Conservation (phyloP, 2,888 invertebrate genomes). For the Cenopis cana region DNA sequence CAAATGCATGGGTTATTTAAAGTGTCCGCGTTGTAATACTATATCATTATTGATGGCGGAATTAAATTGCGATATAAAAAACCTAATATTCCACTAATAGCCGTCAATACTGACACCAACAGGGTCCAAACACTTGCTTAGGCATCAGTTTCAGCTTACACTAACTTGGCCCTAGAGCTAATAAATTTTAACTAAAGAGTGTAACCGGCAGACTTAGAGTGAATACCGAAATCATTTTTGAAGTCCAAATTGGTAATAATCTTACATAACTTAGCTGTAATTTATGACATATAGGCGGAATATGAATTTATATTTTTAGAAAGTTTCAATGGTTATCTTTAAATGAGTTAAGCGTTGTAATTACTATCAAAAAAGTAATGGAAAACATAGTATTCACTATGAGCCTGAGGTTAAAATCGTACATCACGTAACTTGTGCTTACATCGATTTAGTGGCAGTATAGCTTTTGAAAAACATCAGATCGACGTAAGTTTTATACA, state of each 20-base stretch:
- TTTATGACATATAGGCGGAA: constrained; percentile 18
- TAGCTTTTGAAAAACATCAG: constrained; percentile 29
- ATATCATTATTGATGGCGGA: constrained; percentile 12
- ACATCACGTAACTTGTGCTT: constrained; percentile 41
- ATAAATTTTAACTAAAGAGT: constrained; percentile 77
- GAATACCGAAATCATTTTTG: not conserved
- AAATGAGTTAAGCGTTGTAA: not conserved
- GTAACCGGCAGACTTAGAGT: constrained; percentile 12
- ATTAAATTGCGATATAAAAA: constrained; percentile 47
- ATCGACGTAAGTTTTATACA: constrained; percentile 5
- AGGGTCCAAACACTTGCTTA: constrained; percentile 58
- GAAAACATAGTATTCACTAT: constrained; percentile 5
- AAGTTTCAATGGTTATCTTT: not conserved
- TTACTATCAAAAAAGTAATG: not conserved
- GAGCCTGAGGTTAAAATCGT: constrained; percentile 39
- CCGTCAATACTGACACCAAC: constrained; percentile 58
- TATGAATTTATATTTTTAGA: not conserved
- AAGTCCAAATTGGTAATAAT: not conserved
- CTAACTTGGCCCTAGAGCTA: constrained; percentile 67
- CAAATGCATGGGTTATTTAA: constrained; percentile 2
- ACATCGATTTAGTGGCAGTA: constrained; percentile 42
- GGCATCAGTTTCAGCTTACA: constrained; percentile 64
- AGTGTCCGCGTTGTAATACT: constrained; percentile 19
- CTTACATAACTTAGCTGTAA: not conserved
- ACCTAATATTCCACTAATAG: constrained; percentile 50